Evolutionary conservation across 2,888 invertebrate species (phyloP).

Genomic region (Hypolimnas misippus): DNA sequence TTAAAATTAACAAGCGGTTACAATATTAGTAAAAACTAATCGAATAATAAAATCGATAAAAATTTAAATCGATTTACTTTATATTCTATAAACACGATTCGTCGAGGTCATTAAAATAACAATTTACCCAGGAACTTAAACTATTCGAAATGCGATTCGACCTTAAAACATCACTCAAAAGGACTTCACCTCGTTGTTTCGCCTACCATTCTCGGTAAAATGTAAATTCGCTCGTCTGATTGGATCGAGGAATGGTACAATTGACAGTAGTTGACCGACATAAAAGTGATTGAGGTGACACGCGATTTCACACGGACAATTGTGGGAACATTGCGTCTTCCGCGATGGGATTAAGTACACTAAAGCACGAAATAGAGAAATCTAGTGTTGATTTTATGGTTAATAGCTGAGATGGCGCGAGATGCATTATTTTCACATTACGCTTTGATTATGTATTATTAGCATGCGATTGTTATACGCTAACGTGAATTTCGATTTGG

Average conservation of each 20-base stretch:
- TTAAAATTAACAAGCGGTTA: too few relatives aligned
- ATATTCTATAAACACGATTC: background rate
- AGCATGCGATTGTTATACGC: background rate
- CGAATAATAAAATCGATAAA: too few relatives aligned
- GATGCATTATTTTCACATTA: constrained; percentile 17
- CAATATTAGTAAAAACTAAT: too few relatives aligned
- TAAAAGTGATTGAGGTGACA: constrained; percentile 57
- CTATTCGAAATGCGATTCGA: constrained; percentile 21
- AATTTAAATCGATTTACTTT: too few relatives aligned
- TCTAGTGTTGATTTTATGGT: constrained; percentile 27
- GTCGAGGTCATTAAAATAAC: constrained; percentile 12
- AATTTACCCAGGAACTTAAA: constrained; percentile 6
- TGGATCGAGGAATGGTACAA: constrained; percentile 56
- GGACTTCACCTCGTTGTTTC: constrained; percentile 25
- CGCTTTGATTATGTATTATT: background rate
- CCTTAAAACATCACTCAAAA: constrained; percentile 32
- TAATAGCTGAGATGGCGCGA: constrained; percentile 9
- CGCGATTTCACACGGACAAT: constrained; percentile 55
- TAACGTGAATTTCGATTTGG: background rate
- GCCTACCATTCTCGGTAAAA: constrained; percentile 51
- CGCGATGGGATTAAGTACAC: constrained; percentile 46
- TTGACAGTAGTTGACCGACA: constrained; percentile 55
- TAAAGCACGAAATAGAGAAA: constrained; percentile 37
- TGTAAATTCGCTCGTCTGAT: constrained; percentile 48
- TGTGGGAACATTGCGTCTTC: constrained; percentile 53